A percentile compares a stretch with the other conserved stretches of the same genome.
Conservation (phyloP, 2,113 vertebrate species). For the Cinclus cinclus region DNA sequence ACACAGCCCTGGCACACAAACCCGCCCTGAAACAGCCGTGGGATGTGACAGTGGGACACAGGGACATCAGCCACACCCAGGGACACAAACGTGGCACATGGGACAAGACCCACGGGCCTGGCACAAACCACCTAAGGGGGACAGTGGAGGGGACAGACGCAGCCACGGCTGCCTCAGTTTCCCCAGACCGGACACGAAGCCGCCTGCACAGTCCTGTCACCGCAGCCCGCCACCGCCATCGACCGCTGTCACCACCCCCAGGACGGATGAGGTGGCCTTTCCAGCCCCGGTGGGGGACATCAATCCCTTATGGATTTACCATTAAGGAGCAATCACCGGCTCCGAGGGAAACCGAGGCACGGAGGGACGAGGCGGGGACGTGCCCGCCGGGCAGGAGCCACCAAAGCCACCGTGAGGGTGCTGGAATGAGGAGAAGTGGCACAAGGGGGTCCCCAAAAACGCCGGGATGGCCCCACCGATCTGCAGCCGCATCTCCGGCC, state of each 20-base stretch:
- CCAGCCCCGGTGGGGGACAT: not conserved
- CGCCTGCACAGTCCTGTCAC: too few species aligned
- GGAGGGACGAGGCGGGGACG: not conserved
- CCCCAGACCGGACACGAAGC: not conserved
- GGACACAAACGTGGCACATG: rapidly evolving
- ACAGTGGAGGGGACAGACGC: not conserved
- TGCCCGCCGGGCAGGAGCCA: not conserved
- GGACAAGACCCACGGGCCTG: not conserved
- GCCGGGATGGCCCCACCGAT: not conserved
- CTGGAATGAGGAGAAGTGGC: not conserved
- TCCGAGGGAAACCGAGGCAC: not conserved
- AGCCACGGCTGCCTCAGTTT: not conserved
- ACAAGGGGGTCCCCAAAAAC: not conserved
- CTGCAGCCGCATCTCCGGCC: not conserved
- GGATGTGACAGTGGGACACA: not conserved
- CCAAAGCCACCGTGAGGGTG: not conserved
- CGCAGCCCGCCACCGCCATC: not conserved
- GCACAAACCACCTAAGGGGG: not conserved
- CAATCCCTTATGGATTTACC: not conserved
- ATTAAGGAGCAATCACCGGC: not conserved
- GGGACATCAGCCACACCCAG: not conserved
- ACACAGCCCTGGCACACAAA: rapidly evolving
- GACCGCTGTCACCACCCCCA: not conserved
- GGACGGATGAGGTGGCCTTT: slow-evolving; percentile 33
- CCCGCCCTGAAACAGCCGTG: not conserved